Evolutionary conservation across 2,113 vertebrate species (phyloP), one percentile per base, ranked within the genome.

Genomic region (Channa argus): DNA sequence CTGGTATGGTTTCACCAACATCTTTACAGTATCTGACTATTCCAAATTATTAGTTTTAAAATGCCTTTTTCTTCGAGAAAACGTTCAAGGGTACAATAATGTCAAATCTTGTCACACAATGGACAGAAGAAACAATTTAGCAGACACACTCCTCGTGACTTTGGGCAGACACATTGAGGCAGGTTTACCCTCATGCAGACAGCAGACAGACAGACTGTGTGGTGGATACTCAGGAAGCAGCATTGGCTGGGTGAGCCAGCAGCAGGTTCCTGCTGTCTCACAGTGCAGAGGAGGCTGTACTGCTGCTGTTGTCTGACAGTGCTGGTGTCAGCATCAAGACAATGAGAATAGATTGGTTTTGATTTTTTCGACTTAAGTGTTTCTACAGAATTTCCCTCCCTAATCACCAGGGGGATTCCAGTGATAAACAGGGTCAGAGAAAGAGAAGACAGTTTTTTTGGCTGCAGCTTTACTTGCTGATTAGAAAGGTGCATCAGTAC

Each of bases 291-390:
- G 15, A 71, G 11, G 41, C 37, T n/a, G 66, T 12, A 1, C 47
- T 15, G 41, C 63, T 47, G 63, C 63, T 39, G 24, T 5, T 44
- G 43, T 61, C 3, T 46, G 54, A 59, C 79, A 54, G 36, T 53
- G 56, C 47, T 71, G 43, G 5, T 63, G 79, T 79, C 71, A 79
- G 74, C 79, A 63, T 63, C 1, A 3, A 51, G 74, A 47, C 71
- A 51, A 62, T 74, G 51, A 74, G 62, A 66, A 82, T 71, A 74
- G 59, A 70, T 47, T 51, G 64, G 58, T 13, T 72, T 73, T 64
- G 55, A 79, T 75, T 66, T 75, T 66, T 65, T 37, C 51, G 71
- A 74, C 63, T 52, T 59, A 8, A 62, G 44, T 59, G 14, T 5
- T 58, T 70, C 33, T 38, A 54, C 56, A 39, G 51, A 49, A 44